Evolutionary conservation across 2,797 vertebrate genomes (phyloP).

Genomic region (Syngnathus rostellatus): DNA sequence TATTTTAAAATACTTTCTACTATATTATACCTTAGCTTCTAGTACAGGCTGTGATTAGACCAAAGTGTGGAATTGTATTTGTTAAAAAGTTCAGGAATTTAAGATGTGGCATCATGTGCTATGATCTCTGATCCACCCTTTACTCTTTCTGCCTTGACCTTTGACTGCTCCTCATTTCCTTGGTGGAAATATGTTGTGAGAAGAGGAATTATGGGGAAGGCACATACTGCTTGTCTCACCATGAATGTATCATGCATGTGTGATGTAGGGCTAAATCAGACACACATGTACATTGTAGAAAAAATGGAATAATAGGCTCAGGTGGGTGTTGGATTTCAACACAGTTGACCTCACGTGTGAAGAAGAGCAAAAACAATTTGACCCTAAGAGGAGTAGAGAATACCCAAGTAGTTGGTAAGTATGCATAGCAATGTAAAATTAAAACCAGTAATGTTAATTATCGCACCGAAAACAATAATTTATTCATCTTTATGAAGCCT

Average conservation of each 20-base stretch:
- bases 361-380: slow-evolving; percentile 40
- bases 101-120: not conserved
- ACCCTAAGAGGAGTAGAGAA: slow-evolving; percentile 26
- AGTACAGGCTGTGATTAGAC: not conserved
- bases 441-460: too few relatives aligned
- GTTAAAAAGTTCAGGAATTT: not conserved
- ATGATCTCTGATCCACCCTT: not conserved
- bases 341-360: slow-evolving; percentile 35
- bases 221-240: slow-evolving; percentile 22
- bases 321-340: slow-evolving; percentile 44
- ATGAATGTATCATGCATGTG: not conserved
- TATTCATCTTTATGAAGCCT: too few relatives aligned
- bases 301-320: slow-evolving; percentile 13
- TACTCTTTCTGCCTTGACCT: slow-evolving; percentile 26
- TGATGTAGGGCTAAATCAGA: not conserved
- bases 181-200: slow-evolving; percentile 35
- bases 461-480: too few relatives aligned
- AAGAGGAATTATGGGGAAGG: slow-evolving; percentile 34
- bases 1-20: slow-evolving; percentile 7
- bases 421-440: not conserved
- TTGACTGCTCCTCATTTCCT: slow-evolving; percentile 42
- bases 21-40: not conserved
- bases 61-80: not conserved
- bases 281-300: slow-evolving; percentile 21
- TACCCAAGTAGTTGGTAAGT: slow-evolving; percentile 25